Evolutionary conservation across 2,797 vertebrate genomes (phyloP).

Genomic region (Sebastes baramenuke): DNA sequence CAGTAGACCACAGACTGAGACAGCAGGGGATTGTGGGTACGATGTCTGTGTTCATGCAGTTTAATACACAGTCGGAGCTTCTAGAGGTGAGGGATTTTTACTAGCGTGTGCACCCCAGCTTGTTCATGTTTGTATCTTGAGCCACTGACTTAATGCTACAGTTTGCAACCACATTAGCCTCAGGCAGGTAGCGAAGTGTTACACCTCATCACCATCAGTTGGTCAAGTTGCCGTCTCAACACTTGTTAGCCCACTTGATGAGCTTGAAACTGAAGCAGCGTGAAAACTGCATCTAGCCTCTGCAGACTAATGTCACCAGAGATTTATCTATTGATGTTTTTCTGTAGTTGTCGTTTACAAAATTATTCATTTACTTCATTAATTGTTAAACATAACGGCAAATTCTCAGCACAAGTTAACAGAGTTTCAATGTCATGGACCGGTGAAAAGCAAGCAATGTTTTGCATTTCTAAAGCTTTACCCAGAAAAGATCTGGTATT

Average conservation of each 20-base stretch:
- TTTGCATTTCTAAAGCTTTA: background rate
- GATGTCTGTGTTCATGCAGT: slow-evolving; percentile 9
- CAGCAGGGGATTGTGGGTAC: slow-evolving; percentile 32
- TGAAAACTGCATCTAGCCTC: slow-evolving; percentile 2
- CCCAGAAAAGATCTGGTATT: background rate
- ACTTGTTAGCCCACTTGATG: slow-evolving; percentile 31
- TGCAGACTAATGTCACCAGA: slow-evolving; percentile 1
- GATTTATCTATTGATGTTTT: background rate
- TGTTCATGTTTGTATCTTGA: slow-evolving; percentile 3
- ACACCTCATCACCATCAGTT: slow-evolving; percentile 30
- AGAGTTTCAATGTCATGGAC: background rate
- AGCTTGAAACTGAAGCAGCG: slow-evolving; percentile 16
- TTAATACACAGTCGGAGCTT: slow-evolving; percentile 12
- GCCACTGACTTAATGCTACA: slow-evolving; percentile 7
- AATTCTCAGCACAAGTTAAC: background rate
- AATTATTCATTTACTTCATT: background rate
- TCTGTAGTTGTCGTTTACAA: background rate
- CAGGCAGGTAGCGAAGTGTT: slow-evolving; percentile 27
- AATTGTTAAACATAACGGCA: background rate
- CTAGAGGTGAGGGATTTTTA: background rate
- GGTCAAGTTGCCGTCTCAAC: slow-evolving; percentile 34
- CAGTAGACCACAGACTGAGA: background rate
- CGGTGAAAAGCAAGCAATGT: background rate
- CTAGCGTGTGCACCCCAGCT: background rate
- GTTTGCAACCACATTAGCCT: slow-evolving; percentile 6